Evolutionary conservation across 2,888 invertebrate genomes (phyloP).

Genomic region (Drosophila villosipedis): DNA sequence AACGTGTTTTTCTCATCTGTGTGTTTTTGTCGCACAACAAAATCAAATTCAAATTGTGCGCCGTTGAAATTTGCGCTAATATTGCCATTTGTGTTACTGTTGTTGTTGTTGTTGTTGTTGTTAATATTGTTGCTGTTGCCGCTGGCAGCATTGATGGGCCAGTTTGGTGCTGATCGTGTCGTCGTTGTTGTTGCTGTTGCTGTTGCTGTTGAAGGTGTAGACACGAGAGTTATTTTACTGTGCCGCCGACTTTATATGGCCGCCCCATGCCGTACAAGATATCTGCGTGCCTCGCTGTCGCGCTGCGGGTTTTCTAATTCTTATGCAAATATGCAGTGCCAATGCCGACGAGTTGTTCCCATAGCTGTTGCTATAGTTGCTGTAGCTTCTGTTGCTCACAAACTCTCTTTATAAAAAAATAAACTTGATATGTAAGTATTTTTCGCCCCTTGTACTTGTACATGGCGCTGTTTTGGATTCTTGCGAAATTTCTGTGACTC

Average conservation of each 20-base stretch:
- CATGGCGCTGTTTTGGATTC: conserved; percentile 43
- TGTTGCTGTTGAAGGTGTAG: conserved; percentile 62
- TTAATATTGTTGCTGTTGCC: conserved; percentile 32
- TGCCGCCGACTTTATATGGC: conserved; percentile 69
- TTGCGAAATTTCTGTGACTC: conserved; percentile 66
- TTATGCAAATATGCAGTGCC: conserved; percentile 75
- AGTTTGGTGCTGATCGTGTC: conserved; percentile 62
- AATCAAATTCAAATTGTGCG: conserved; percentile 78
- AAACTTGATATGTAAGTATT: conserved; percentile 41
- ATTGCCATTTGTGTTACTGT: conserved; percentile 73
- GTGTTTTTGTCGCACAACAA: conserved; percentile 62
- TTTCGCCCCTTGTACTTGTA: conserved; percentile 30
- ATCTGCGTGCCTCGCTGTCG: conserved; percentile 62
- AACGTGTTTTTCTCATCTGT: conserved; percentile 64
- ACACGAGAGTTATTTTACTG: conserved; percentile 73
- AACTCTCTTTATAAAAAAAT: conserved; percentile 55
- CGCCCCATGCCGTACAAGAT: conserved; percentile 65
- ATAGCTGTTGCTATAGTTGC: conserved; percentile 29
- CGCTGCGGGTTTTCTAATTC: conserved; percentile 72
- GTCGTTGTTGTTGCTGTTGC: conserved; percentile 22
- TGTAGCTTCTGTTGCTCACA: conserved; percentile 57
- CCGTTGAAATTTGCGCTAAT: conserved; percentile 80
- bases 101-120: conserved; percentile 39
- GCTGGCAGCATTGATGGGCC: conserved; percentile 65
- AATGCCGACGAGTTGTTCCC: conserved; percentile 34